Evolutionary conservation across 2,797 vertebrate species (phyloP).

Genomic region (Clarias platycephalus): DNA sequence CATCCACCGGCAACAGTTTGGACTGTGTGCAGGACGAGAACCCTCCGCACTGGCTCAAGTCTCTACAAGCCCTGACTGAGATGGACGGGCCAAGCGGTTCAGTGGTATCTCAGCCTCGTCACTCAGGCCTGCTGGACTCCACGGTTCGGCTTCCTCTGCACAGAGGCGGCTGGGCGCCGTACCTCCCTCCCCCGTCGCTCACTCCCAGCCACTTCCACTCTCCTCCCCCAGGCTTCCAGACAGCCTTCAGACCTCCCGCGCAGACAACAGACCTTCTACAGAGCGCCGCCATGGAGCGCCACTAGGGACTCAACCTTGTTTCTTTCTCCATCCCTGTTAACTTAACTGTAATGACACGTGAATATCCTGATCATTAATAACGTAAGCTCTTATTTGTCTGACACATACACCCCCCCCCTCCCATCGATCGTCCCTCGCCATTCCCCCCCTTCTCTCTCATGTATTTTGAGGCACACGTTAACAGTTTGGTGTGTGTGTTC

Average conservation of each 20-base stretch:
- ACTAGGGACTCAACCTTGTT: conserved; percentile 82
- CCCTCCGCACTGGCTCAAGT: conserved; percentile 99
- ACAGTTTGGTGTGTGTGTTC: neutral
- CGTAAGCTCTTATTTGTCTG: conserved; percentile 73
- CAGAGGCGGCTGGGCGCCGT: conserved; percentile 96
- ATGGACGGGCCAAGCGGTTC: conserved; percentile 88
- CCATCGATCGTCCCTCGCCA: conserved; percentile 5
- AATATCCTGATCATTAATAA: conserved; percentile 77
- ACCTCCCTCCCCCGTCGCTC: conserved; percentile 84
- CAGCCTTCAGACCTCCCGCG: conserved; percentile 97
- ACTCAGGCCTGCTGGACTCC: conserved; percentile 74
- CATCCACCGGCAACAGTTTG: conserved; percentile 91
- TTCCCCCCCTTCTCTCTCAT: neutral
- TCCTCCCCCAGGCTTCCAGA: conserved; percentile 97
- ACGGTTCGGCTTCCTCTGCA: conserved; percentile 93
- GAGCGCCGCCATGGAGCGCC: conserved; percentile 96
- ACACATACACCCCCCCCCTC: conserved; percentile 45
- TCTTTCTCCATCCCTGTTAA: conserved; percentile 46
- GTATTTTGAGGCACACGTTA: conserved; percentile 63
- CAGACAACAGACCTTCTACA: conserved; percentile 99
- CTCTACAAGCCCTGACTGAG: conserved; percentile 97
- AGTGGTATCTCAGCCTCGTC: conserved; percentile 80
- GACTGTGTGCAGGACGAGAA: conserved; percentile 98
- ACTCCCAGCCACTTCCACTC: conserved; percentile 92
- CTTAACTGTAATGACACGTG: conserved; percentile 69